These are phyloP conservation scores for Petrocephalus zakoni DNA, from an alignment of 2,113 vertebrate genomes.

Conservation along the genomic window DNA sequence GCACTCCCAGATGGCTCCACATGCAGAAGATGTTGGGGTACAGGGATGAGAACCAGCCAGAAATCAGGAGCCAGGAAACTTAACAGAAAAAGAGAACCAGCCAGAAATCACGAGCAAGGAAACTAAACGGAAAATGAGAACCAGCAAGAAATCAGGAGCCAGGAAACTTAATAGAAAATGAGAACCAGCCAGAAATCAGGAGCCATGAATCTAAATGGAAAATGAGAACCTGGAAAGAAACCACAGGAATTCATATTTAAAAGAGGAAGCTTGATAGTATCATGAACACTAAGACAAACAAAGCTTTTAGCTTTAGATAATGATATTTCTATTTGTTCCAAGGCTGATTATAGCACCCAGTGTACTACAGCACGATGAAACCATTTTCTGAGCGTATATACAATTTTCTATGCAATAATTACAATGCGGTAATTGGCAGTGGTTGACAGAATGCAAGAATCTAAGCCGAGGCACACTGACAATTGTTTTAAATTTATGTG, in stretches of 20 bases:
- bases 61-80: no score
- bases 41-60: neutral
- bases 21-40: neutral
- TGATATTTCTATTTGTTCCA: neutral
- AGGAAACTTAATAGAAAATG: no score
- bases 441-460: neutral
- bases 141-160: no score
- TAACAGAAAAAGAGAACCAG: neutral
- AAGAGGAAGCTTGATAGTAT: neutral
- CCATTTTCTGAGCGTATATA: neutral
- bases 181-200: neutral
- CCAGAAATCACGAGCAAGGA: no score
- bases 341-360: no score
- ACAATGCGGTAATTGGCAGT: neutral
- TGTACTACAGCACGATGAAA: neutral
- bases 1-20: neutral
- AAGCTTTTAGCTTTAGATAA: neutral
- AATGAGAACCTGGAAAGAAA: no score
- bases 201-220: no score
- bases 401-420: neutral
- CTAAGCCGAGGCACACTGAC: neutral
- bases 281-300: neutral
- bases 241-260: no score
- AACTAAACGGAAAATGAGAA: no score
- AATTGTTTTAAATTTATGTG: neutral